Percentiles rank a stretch among this genome's conserved stretches.
Conservation (phyloP, 2,113 vertebrate species). For the Micronycteris hirsuta region DNA sequence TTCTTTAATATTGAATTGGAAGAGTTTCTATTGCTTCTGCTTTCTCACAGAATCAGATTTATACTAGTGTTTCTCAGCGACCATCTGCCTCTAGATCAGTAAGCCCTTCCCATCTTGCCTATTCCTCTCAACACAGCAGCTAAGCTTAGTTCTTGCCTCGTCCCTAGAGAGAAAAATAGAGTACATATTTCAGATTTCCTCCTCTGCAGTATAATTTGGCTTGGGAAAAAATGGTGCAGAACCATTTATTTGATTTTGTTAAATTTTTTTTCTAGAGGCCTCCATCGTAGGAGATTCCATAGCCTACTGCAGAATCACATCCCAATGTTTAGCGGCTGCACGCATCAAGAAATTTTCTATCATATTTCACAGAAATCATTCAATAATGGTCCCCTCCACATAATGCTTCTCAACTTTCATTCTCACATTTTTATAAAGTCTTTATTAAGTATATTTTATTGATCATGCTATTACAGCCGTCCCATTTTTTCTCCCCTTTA, state of each 20-base stretch:
- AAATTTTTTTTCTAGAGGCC: neutral
- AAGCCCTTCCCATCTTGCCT: neutral
- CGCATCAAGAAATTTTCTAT: neutral
- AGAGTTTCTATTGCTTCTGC: neutral
- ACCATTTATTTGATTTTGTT: neutral
- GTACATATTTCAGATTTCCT: neutral
- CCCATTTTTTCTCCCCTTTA: too few relatives aligned
- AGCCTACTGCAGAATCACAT: neutral
- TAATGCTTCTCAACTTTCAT: neutral
- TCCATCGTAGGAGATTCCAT: neutral
- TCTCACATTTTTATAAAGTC: neutral
- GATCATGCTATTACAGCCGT: too few relatives aligned
- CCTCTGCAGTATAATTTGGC: neutral
- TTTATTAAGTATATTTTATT: neutral
- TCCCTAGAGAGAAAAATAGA: neutral
- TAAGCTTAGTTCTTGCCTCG: neutral
- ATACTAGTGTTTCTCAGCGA: neutral
- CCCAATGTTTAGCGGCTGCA: neutral
- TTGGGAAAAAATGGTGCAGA: slow-evolving; percentile 10
- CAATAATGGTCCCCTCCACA: neutral
- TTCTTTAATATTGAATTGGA: neutral
- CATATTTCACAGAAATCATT: neutral
- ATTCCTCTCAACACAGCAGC: neutral
- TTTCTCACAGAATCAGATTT: neutral
- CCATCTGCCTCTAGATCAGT: neutral